A percentile compares a stretch with the other conserved stretches of the same genome.
Evolutionary conservation across 2,797 vertebrate species (phyloP).

Genomic region (Gallirallus australis): DNA sequence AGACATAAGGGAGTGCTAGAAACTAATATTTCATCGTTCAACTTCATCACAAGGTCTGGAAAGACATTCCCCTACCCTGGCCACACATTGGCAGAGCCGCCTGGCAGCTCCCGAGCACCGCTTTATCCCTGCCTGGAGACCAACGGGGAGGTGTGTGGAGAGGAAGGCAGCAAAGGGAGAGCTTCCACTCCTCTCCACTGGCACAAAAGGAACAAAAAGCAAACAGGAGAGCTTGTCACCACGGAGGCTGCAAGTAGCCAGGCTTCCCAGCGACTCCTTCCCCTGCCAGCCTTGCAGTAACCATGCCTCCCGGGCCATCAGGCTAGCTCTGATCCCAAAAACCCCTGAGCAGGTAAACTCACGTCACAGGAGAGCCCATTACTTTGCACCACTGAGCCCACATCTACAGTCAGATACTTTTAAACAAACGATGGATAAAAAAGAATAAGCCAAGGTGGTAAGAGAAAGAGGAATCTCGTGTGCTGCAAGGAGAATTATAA

Average conservation of each 20-base stretch:
- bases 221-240: not conserved
- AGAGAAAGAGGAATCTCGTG: not conserved
- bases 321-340: not conserved
- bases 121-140: not conserved
- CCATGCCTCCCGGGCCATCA: not conserved
- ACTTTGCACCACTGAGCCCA: not conserved
- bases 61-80: not conserved
- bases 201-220: not conserved
- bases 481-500: not conserved
- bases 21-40: conserved; percentile 22
- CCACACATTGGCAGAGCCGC: fast-evolving
- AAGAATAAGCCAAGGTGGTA: not conserved
- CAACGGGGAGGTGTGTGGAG: not conserved
- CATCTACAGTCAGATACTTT: not conserved
- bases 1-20: not conserved
- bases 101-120: fast-evolving
- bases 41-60: not conserved
- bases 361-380: not conserved
- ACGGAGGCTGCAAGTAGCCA: not conserved
- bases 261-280: not conserved
- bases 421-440: not conserved
- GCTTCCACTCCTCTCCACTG: not conserved
- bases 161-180: not conserved
- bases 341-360: not conserved
- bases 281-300: not conserved